These are phyloP conservation scores for Homarus gammarus DNA, from an alignment of 2,888 invertebrate species.

Conservation along the genomic window DNA sequence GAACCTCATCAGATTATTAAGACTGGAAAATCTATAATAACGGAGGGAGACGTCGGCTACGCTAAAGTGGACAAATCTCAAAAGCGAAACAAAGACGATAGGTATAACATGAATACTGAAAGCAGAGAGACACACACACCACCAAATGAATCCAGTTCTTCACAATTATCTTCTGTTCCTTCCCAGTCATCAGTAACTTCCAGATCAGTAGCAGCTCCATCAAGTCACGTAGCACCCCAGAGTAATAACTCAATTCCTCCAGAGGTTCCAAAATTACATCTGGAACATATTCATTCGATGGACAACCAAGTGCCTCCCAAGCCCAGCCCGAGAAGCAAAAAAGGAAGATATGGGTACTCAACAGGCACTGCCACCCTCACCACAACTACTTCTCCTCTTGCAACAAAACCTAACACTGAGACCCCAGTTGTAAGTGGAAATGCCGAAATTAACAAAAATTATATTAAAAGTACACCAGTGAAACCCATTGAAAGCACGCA, in stretches of 20 bases:
- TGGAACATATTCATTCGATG: not conserved
- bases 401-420: not conserved
- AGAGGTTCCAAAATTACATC: slow-evolving; percentile 36
- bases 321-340: slow-evolving; percentile 69
- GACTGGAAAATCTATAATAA: not conserved
- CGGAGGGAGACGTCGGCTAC: not conserved
- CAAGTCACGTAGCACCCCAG: not conserved
- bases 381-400: not conserved
- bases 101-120: too few relatives aligned
- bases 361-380: slow-evolving; percentile 15
- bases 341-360: slow-evolving; percentile 60
- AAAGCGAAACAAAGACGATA: not conserved
- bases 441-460: not conserved
- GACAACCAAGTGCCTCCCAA: slow-evolving; percentile 55
- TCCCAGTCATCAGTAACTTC: not conserved
- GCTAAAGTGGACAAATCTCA: not conserved
- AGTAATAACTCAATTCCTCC: slow-evolving; percentile 5
- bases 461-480: not conserved
- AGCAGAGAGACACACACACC: not conserved
- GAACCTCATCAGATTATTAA: not conserved
- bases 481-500: not conserved
- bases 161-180: not conserved
- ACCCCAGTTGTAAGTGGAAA: not conserved
- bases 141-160: not conserved
- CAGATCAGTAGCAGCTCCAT: not conserved